These are phyloP conservation scores for Trematomus bernacchii DNA, from an alignment of 2,797 vertebrate genomes.

Conservation along the genomic window DNA sequence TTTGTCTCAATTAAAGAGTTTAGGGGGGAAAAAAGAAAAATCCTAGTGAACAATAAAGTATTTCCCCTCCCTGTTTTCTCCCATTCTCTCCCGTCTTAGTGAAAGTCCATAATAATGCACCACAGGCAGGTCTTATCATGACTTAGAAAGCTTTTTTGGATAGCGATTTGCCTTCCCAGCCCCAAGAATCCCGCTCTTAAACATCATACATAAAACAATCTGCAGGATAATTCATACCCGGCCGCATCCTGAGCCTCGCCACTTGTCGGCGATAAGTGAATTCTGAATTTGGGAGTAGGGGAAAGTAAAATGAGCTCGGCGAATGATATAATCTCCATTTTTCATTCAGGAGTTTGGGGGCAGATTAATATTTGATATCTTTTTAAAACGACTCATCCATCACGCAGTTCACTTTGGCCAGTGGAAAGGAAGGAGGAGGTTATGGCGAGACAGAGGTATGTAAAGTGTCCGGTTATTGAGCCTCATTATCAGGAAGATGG, in stretches of 20 bases:
- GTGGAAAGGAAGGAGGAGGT: slow-evolving; percentile 37
- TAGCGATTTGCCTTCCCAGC: slow-evolving; percentile 42
- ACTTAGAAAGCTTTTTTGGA: slow-evolving; percentile 34
- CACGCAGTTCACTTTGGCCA: slow-evolving; percentile 42
- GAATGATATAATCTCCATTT: slow-evolving; percentile 70
- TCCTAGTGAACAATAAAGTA: not conserved
- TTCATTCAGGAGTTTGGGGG: slow-evolving; percentile 70
- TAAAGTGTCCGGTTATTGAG: slow-evolving; percentile 56
- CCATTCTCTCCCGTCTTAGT: not conserved
- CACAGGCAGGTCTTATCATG: slow-evolving; percentile 19
- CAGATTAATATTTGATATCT: slow-evolving; percentile 82
- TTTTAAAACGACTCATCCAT: slow-evolving; percentile 70
- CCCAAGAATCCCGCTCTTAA: slow-evolving; percentile 43
- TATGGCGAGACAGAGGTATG: slow-evolving; percentile 30
- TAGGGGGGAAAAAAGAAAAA: not conserved
- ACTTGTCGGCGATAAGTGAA: slow-evolving; percentile 51
- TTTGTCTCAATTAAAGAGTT: not conserved
- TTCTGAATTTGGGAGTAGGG: slow-evolving; percentile 56
- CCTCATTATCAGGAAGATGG: slow-evolving; percentile 60
- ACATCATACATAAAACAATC: slow-evolving; percentile 63
- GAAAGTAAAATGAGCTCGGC: slow-evolving; percentile 47
- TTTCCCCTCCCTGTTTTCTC: not conserved
- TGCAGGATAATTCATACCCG: slow-evolving; percentile 41
- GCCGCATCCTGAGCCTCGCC: slow-evolving; percentile 25
- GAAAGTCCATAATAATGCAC: slow-evolving; percentile 22